These are phyloP conservation scores for Rhingia rostrata DNA, from an alignment of 2,888 invertebrate species.

Conservation along the genomic window DNA sequence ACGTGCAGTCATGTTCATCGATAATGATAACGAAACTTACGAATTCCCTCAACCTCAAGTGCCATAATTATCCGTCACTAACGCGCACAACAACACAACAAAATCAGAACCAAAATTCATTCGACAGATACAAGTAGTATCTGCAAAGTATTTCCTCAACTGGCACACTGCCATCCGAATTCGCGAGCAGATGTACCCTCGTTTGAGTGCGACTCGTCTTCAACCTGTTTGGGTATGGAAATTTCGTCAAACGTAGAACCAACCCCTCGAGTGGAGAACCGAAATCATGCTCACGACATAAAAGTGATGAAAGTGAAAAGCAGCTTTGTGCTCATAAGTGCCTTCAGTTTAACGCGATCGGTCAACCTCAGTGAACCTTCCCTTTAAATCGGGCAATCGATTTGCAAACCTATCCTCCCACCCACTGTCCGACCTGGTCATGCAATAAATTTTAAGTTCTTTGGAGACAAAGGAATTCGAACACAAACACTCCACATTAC, in stretches of 20 bases:
- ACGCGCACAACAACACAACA: too few species aligned
- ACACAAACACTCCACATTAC: slow-evolving; percentile 24
- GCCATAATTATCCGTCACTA: not conserved
- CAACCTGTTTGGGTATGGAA: slow-evolving; percentile 32
- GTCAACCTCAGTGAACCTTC: not conserved
- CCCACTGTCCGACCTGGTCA: not conserved
- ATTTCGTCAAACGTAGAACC: slow-evolving; percentile 25
- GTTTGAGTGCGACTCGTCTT: slow-evolving; percentile 7
- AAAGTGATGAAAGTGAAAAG: too few species aligned
- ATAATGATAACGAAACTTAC: slow-evolving; percentile 46
- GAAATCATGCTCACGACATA: not conserved
- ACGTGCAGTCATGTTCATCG: slow-evolving; percentile 37
- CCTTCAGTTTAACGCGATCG: slow-evolving; percentile 28
- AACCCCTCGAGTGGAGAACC: slow-evolving; percentile 4
- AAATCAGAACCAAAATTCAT: too few species aligned
- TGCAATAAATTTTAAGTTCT: not conserved
- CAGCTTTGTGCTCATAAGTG: not conserved
- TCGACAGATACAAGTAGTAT: not conserved
- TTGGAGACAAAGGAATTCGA: not conserved
- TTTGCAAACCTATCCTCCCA: too few species aligned
- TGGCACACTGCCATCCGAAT: slow-evolving; percentile 41
- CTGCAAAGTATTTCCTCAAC: not conserved
- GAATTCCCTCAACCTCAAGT: not conserved
- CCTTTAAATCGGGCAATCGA: too few species aligned
- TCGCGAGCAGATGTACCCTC: slow-evolving; percentile 4